These are phyloP conservation scores for Platanista minor DNA, from an alignment of 2,113 vertebrate species.

Conservation along the genomic window DNA sequence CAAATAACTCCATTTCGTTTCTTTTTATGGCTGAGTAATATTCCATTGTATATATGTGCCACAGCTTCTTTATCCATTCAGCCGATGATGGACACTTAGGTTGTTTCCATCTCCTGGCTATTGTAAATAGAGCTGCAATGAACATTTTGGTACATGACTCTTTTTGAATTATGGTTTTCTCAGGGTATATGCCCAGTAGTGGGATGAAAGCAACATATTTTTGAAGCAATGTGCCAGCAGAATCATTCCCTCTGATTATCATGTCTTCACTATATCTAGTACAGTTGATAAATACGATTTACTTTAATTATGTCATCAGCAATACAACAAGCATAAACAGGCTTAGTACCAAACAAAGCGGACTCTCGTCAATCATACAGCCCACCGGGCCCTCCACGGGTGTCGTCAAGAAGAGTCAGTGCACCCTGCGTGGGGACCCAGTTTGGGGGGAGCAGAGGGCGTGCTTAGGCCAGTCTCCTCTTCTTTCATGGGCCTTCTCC, in stretches of 20 bases:
- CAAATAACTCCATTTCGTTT: too few species aligned
- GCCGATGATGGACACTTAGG: too few species aligned
- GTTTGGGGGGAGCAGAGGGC: too few species aligned
- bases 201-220: too few species aligned
- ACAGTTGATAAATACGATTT: not conserved
- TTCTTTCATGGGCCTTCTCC: not conserved
- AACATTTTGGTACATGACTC: too few species aligned
- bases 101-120: too few species aligned
- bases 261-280: not conserved
- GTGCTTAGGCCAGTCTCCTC: not conserved
- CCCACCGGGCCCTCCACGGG: fast-evolving
- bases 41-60: too few species aligned
- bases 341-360: not conserved
- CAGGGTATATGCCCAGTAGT: too few species aligned
- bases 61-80: too few species aligned
- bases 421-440: not conserved
- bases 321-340: not conserved
- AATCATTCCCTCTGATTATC: not conserved
- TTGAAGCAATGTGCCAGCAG: not conserved
- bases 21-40: too few species aligned
- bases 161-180: too few species aligned
- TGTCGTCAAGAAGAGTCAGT: not conserved
- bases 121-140: too few species aligned
- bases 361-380: not conserved
- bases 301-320: not conserved